phyloP scores from a whole-genome alignment of 2,113 vertebrate species.

The Connochaetes taurinus region DNA sequence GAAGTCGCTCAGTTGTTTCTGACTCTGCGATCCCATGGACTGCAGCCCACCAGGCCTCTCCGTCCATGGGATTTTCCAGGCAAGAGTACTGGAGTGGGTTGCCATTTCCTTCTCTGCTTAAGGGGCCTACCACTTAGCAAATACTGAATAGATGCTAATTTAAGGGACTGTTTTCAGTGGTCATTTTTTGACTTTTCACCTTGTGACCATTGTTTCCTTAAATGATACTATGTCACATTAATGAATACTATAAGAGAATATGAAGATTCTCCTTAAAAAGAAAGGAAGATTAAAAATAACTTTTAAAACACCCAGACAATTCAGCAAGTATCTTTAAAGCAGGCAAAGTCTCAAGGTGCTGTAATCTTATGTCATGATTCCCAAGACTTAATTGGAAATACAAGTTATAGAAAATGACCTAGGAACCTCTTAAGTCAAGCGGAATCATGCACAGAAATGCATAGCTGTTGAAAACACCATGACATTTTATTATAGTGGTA shows the following conservation, averaged over 20 bases:
- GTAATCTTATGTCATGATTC: background rate
- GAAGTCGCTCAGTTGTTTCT: too few species aligned
- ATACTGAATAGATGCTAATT: background rate
- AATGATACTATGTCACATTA: background rate
- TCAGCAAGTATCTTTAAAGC: conserved; percentile 14
- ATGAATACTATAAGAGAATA: background rate
- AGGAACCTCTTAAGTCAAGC: background rate
- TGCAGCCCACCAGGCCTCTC: too few species aligned
- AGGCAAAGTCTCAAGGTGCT: background rate
- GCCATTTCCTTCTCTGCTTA: background rate
- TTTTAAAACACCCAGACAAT: background rate
- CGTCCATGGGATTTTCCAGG: background rate
- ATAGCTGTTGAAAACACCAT: conserved; percentile 1
- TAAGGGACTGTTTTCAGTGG: background rate
- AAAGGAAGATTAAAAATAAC: background rate
- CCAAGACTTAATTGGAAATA: conserved; percentile 4
- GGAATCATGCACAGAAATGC: background rate
- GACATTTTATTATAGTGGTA: background rate
- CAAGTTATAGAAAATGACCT: conserved; percentile 9
- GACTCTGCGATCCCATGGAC: too few species aligned
- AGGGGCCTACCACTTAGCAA: background rate
- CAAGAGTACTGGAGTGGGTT: background rate
- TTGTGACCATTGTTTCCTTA: conserved; percentile 8
- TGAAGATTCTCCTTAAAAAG: background rate
- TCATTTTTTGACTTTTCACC: conserved; percentile 15